phyloP scores from a whole-genome alignment of 2,888 invertebrate genomes.

The Xiphydria camelus region DNA sequence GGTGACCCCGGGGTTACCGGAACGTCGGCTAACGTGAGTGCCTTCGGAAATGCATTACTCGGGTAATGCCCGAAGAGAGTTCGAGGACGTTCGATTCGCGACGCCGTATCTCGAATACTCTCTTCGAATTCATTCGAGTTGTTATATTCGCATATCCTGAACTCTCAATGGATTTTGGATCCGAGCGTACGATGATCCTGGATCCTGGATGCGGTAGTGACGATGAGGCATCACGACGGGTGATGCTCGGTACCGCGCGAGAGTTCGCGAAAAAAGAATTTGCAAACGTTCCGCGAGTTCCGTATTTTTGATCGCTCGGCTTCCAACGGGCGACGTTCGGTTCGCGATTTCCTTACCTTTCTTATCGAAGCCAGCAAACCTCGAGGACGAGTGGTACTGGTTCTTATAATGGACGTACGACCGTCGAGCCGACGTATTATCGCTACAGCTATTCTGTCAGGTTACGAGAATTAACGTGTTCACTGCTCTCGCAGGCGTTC shows the following conservation, averaged over 20 bases:
- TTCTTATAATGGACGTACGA: slow-evolving; percentile 26
- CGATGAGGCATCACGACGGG: slow-evolving; percentile 36
- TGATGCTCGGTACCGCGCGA: slow-evolving; percentile 27
- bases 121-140: slow-evolving; percentile 16
- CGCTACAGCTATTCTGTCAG: slow-evolving; percentile 26
- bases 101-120: slow-evolving; percentile 10
- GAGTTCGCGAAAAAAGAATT: slow-evolving; percentile 28
- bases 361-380: slow-evolving; percentile 26
- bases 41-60: not conserved
- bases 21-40: not conserved
- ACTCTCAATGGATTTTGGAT: slow-evolving; percentile 33
- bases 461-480: slow-evolving; percentile 48
- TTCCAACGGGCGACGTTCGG: not conserved
- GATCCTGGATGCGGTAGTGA: slow-evolving; percentile 33
- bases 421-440: slow-evolving; percentile 28
- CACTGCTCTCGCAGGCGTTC: slow-evolving; percentile 53
- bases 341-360: not conserved
- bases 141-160: too few species aligned
- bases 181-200: slow-evolving; percentile 32
- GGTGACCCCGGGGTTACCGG: not conserved
- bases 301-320: not conserved
- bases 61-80: not conserved
- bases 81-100: not conserved
- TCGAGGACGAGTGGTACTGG: slow-evolving; percentile 30
- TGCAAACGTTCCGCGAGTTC: slow-evolving; percentile 3